Evolutionary conservation across 2,888 invertebrate genomes (phyloP), one percentile per base, ranked within the genome.

Genomic region (Abrostola tripartita): DNA sequence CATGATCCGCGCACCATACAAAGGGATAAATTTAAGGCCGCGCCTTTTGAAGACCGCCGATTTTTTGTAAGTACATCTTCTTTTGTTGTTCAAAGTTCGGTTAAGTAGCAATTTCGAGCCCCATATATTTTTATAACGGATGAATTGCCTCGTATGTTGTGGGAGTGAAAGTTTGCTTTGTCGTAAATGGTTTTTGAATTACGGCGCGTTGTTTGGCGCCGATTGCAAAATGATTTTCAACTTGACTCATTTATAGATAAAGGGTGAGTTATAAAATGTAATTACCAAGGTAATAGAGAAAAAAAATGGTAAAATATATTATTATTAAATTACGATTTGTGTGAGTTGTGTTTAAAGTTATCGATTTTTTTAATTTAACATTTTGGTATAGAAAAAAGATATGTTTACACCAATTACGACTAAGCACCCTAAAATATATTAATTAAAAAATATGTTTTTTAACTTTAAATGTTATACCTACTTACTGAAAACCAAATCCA

Each of bases 41-140:
- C 84, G 79, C 86, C 86, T 87, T 84, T 84, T 81, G 76, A 76
- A 80, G 77, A 75, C 76, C 78, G 76, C 83, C 73, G 83, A 83
- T 78, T 82, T 88, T 88, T 80, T 81, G 92, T 91, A 78, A 91
- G 92, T 88, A 86, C 63, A 72, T 67, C 83, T 88, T 85, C 84
- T 86, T 87, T 89, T 89, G 85, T 88, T 86, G 72, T 79, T 58
- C 60, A 62, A 74, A 68, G 60, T 71, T 74, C 52, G 52, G 44
- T 50, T 60, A 68, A 67, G 67, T 68, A 61, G 37, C 36, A 12
- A 36, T 55, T 74, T 61, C 41, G 53, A 56, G 55, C 55, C 36
- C 56, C 44, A 64, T 52, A 10, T 60, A 42, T 54, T 59, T 52
- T 54, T 14, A 24, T 9, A 52, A 35, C 38, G 40, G 24, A 47